Evolutionary conservation across 2,888 invertebrate species (phyloP).

Genomic region (Rugalucina vietnamica): DNA sequence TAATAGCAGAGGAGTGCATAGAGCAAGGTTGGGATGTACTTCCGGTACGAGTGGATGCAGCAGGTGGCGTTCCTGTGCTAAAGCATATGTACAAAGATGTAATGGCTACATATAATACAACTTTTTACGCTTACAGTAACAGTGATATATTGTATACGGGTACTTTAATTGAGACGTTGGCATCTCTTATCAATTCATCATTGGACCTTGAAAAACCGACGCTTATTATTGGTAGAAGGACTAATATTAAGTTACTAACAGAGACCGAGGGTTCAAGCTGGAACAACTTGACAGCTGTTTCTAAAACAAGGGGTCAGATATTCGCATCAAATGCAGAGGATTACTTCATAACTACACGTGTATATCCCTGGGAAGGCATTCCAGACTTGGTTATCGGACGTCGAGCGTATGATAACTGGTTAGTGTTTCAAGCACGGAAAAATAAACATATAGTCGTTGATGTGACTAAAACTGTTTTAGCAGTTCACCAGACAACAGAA

Average conservation of each 20-base stretch:
- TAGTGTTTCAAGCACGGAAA: slow-evolving; percentile 71
- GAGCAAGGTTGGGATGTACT: slow-evolving; percentile 64
- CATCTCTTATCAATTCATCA: slow-evolving; percentile 38
- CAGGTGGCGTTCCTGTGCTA: slow-evolving; percentile 71
- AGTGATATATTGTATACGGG: slow-evolving; percentile 76
- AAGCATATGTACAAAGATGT: slow-evolving; percentile 75
- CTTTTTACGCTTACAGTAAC: slow-evolving; percentile 75
- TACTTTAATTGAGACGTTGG: slow-evolving; percentile 63
- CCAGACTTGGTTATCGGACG: slow-evolving; percentile 77
- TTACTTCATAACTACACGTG: slow-evolving; percentile 73
- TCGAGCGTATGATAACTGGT: slow-evolving; percentile 78
- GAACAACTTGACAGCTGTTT: slow-evolving; percentile 49
- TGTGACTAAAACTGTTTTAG: slow-evolving; percentile 70
- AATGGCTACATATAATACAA: slow-evolving; percentile 64
- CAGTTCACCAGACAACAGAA: slow-evolving; percentile 77
- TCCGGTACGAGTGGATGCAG: slow-evolving; percentile 58
- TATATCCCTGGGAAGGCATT: slow-evolving; percentile 75
- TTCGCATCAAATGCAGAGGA: slow-evolving; percentile 74
- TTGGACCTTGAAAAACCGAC: slow-evolving; percentile 47
- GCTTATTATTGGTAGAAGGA: slow-evolving; percentile 66
- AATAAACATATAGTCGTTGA: slow-evolving; percentile 69
- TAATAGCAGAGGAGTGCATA: slow-evolving; percentile 44
- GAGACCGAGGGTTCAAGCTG: slow-evolving; percentile 61
- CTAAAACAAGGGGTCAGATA: slow-evolving; percentile 65
- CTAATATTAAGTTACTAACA: slow-evolving; percentile 70